Evolutionary conservation across 30 jellyfish, hydroid and myxozoan genomes (phyloP), one percentile per base, ranked within the genome.

Genomic region (Chironex yamaguchii): DNA sequence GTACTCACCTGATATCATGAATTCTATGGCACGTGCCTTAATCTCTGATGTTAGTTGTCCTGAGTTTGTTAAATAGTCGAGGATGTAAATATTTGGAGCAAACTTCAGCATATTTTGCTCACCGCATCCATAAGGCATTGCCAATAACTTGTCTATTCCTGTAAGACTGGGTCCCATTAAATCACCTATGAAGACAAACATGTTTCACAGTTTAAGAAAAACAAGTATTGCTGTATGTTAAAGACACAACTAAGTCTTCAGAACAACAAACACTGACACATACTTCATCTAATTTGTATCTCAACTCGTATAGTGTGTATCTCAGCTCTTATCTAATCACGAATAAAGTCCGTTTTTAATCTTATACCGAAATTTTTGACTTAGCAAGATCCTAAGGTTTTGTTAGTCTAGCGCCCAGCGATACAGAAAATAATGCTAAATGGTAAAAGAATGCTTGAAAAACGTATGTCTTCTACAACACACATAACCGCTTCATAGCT

Each of bases 101-200:
- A 91, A 91, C 22, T 84, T 91, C 90, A 91, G 53, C 98, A 91
- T 91, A 80, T 91, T 91, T 66, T 91, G 98, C 52, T 91, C 98
- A 0, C 98, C 98, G 35, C 98, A 91, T 24, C 98, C 98, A 69
- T 91, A 91, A 17, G 98, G 98, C 98, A 91, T 91, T 73, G 87
- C 86, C 76, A 91, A 67, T 36, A 91, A 35, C 34, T 70, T 71
- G 88, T 91, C 98, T 29, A 91, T 58, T 82, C 73, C 73, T 9
- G 90, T 74, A 24, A 91, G 79, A 58, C 96, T 91, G 68, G 98
- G 98, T 29, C 98, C 98, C 98, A 91, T 76, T 78, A 91, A 64
- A 64, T 91, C 98, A 34, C 98, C 98, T 91, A 36, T 13, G 62
- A 13, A 71, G 20, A 23, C 12, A 20, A 67, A 67, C 12, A 48